These are phyloP conservation scores for Platycheirus albimanus DNA, from an alignment of 2,888 invertebrate genomes.

Conservation along the genomic window DNA sequence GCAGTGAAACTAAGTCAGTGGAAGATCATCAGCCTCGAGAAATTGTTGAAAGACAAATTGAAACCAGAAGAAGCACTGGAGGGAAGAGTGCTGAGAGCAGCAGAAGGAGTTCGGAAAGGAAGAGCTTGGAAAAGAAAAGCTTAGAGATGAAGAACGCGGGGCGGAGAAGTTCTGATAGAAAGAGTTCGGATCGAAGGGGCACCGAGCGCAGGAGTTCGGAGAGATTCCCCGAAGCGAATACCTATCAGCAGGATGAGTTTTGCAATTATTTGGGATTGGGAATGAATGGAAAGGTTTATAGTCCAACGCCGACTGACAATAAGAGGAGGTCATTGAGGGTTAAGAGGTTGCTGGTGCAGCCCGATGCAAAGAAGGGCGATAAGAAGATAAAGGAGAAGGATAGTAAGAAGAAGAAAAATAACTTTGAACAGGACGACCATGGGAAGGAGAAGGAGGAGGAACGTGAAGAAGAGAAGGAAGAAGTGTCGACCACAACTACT, in stretches of 20 bases:
- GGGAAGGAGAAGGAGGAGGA: neutral
- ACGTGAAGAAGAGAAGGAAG: neutral
- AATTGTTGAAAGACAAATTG: conserved; percentile 23
- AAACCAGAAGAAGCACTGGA: conserved; percentile 43
- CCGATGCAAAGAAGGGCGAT: conserved; percentile 70
- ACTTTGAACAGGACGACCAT: neutral
- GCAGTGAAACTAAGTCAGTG: conserved; percentile 13
- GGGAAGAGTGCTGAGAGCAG: conserved; percentile 43
- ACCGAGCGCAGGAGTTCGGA: conserved; percentile 40
- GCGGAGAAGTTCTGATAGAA: conserved; percentile 17
- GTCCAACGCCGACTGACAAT: conserved; percentile 78
- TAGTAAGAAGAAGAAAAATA: conserved; percentile 19
- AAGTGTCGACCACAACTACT: conserved; percentile 39
- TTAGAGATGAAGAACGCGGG: conserved; percentile 27
- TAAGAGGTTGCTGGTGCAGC: conserved; percentile 76
- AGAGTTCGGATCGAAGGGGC: conserved; percentile 19
- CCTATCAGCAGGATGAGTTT: conserved; percentile 81
- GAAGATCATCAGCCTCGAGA: neutral
- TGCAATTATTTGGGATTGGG: conserved; percentile 81
- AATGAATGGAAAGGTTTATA: conserved; percentile 73
- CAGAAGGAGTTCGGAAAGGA: conserved; percentile 8
- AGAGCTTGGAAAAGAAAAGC: conserved; percentile 23
- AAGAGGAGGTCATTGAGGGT: conserved; percentile 80
- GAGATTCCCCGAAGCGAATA: conserved; percentile 45
- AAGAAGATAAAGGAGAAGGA: conserved; percentile 58